These are phyloP conservation scores for Musca domestica DNA, from an alignment of 1,140 invertebrate genomes.

Conservation along the genomic window DNA sequence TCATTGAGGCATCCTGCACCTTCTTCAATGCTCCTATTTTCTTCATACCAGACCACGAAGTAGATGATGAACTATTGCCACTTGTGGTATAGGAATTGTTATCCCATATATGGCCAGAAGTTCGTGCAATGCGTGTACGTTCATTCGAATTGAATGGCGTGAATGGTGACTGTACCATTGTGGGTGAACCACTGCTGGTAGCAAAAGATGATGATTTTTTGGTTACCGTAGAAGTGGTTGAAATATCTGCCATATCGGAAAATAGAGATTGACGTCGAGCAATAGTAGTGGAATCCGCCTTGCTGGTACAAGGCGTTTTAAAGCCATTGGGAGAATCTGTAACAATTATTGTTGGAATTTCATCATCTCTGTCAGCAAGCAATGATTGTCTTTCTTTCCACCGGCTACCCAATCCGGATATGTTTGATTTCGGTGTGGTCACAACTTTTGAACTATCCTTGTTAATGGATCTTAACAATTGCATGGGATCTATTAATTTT, in stretches of 20 bases:
- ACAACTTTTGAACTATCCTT: constrained; percentile 32
- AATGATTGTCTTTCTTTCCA: constrained; percentile 46
- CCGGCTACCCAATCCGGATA: constrained; percentile 37
- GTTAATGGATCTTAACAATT: constrained; percentile 43
- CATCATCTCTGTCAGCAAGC: constrained; percentile 30
- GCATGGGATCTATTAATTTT: constrained; percentile 44
- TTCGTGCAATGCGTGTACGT: constrained; percentile 39
- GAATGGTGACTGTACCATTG: constrained; percentile 25
- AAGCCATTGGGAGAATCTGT: neutral
- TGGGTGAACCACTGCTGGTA: neutral
- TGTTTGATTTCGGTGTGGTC: constrained; percentile 24
- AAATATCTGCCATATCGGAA: neutral
- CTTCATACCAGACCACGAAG: constrained; percentile 32
- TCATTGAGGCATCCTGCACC: constrained; percentile 39
- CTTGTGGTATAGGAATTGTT: neutral
- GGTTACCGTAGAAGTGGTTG: neutral
- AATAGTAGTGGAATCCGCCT: neutral
- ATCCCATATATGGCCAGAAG: neutral
- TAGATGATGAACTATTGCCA: constrained; percentile 27
- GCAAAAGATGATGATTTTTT: neutral
- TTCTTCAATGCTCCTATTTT: constrained; percentile 41
- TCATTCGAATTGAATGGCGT: constrained; percentile 37
- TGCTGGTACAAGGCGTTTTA: neutral
- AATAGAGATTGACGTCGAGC: neutral
- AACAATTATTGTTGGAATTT: neutral